Conservation (phyloP, 2,888 invertebrate species). For the Amaurobius ferox region DNA sequence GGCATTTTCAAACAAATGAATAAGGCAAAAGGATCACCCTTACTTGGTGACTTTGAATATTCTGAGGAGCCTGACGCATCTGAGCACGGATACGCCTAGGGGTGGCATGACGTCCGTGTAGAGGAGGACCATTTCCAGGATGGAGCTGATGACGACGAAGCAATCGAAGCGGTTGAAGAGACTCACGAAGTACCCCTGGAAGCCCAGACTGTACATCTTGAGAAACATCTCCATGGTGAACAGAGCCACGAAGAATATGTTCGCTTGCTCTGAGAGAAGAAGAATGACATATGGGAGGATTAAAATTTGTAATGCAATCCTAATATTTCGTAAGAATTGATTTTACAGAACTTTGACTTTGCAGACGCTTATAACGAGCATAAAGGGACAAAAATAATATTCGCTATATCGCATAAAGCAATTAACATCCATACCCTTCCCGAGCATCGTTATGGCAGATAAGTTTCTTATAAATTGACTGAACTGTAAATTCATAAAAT, state of each 20-base stretch:
- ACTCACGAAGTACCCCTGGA: slow-evolving; percentile 99
- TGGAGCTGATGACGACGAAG: slow-evolving; percentile 99
- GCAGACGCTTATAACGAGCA: no score
- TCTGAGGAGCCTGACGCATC: slow-evolving; percentile 96
- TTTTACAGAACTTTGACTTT: no score
- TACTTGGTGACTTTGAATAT: slow-evolving; percentile 99
- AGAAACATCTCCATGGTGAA: slow-evolving; percentile 99
- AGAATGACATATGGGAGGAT: no score
- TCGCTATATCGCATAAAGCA: no score
- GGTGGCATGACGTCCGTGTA: slow-evolving; percentile 94
- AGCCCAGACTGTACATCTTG: slow-evolving; percentile 99
- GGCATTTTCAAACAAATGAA: no score
- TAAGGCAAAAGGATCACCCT: slow-evolving; percentile 77
- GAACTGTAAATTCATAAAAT: no score
- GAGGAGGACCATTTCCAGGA: slow-evolving; percentile 97
- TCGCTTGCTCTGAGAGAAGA: slow-evolving; percentile 88
- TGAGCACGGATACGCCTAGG: slow-evolving; percentile 96
- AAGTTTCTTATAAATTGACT: no score
- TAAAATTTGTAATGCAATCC: no score
- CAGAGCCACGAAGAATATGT: slow-evolving; percentile 97
- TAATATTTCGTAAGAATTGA: no score
- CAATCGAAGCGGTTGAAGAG: slow-evolving; percentile 99
- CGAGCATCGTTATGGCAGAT: no score
- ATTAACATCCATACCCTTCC: no score
- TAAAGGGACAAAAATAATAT: no score